Base-by-base conservation (phyloP, 2,888 invertebrate genomes). In the Cecidostiba fungosa region DNA sequence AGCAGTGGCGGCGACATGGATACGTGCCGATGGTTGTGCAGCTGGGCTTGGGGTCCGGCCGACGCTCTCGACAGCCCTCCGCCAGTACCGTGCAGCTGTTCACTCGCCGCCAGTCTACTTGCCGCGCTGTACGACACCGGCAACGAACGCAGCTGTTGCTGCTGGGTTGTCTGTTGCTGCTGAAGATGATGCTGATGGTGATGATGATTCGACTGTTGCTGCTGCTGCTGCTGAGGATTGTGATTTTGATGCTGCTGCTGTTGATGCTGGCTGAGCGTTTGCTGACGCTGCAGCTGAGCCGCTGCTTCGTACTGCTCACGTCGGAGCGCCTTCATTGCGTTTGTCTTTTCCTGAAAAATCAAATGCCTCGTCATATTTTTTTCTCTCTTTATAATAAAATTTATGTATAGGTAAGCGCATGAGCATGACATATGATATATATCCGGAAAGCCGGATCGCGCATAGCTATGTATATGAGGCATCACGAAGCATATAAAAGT, bases 291-390 rank as follows among this genome's bases (percentile, higher is more conserved):
- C 77, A 92, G 86, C 72, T 92, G 92, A 4, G 90, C 91, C 29
- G 92, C 92, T 0, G 92, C 93, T 82, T 93, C 93, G 89, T 92
- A 93, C 80, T 92, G 93, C 47, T 93, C 93, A 39, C 92, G 91
- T 36, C 94, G 94, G 12, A 95, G 92, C 12, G 96, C 96, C 90
- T 96, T 96, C 47, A 97, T 97, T 80, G 97, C 96, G 89, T 96
- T 97, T 0, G 97, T 97, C 94, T 97, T 97, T 93, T 97, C 97
- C 94, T 94, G 89, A 23, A 59, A 29, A n/a, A 72, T 72, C 23
- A 0, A 39, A 39, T 39, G 12, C 10, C 39, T 36, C 6, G 36
- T 36, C 36, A 36, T 36, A 3, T 36, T 36, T 36, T 6, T 36
- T 6, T 39, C 12, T 8, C 0, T 39, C 10, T 39, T 36, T 6